Evolutionary conservation across 2,888 invertebrate genomes (phyloP).

Genomic region (Micoletzkya japonica): DNA sequence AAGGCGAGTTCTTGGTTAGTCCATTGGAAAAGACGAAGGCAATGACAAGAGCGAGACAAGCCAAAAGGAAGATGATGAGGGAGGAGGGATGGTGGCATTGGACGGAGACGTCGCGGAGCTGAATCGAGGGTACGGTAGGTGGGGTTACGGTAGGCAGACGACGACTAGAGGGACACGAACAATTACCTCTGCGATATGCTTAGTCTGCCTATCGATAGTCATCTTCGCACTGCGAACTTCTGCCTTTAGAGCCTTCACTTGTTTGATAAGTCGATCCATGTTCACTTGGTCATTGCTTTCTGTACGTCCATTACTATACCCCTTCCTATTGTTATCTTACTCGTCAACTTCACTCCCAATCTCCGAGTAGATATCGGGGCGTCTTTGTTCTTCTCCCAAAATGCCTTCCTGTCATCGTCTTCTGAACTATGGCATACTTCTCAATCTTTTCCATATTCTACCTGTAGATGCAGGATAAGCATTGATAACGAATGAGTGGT

Average conservation of each 20-base stretch:
- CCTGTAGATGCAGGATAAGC: conserved; percentile 6
- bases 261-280: conserved; percentile 3
- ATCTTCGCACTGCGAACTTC: not conserved
- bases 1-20: not conserved
- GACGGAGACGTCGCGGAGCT: not conserved
- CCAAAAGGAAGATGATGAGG: conserved; percentile 12
- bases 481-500: conserved; percentile 10
- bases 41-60: not conserved
- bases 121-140: not conserved
- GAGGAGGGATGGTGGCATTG: conserved; percentile 15
- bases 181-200: conserved; percentile 18
- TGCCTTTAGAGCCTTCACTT: conserved; percentile 7
- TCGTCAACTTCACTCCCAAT: conserved; percentile 7
- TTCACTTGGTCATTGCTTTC: conserved; percentile 3
- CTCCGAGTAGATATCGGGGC: not conserved
- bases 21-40: not conserved
- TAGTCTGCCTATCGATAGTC: conserved; percentile 8
- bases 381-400: conserved; percentile 13
- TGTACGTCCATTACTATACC: no score
- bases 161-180: no score
- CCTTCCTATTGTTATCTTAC: no score
- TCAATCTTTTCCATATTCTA: not conserved
- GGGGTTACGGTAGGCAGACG: not conserved
- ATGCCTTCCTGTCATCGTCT: conserved; percentile 5
- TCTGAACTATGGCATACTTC: not conserved